These are phyloP conservation scores for Pelochelys cantorii DNA, from an alignment of 2,797 vertebrate species.

Conservation along the genomic window DNA sequence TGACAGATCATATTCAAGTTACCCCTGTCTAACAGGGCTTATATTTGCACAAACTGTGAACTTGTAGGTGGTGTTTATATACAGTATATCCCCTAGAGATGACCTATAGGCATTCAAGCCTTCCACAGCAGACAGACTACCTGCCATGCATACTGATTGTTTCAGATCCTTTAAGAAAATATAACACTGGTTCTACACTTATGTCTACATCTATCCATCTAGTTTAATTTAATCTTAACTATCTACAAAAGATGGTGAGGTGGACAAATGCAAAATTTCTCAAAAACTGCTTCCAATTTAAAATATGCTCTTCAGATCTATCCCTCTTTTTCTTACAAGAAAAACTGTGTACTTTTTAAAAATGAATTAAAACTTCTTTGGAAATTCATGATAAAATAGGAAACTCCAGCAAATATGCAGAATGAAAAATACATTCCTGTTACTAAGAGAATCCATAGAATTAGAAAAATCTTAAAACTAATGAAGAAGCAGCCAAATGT, in stretches of 20 bases:
- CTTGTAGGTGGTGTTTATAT: constrained; percentile 46
- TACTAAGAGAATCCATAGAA: constrained; percentile 35
- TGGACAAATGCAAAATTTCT: constrained; percentile 48
- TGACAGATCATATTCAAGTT: constrained; percentile 6
- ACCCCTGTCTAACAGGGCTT: constrained; percentile 43
- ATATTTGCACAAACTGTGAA: constrained; percentile 54
- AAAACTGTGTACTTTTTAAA: neutral
- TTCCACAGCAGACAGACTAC: neutral
- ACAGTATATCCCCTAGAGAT: constrained; percentile 39
- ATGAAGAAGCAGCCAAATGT: constrained; percentile 63
- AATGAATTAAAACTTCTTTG: constrained; percentile 12
- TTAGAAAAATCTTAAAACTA: constrained; percentile 53
- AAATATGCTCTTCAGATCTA: neutral
- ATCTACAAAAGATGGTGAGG: neutral
- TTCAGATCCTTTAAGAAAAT: constrained; percentile 55
- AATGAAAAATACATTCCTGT: constrained; percentile 38
- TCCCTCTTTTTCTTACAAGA: neutral
- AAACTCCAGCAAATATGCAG: constrained; percentile 34
- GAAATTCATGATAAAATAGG: constrained; percentile 39
- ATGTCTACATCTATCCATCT: constrained; percentile 11
- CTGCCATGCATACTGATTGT: constrained; percentile 33
- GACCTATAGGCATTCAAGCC: constrained; percentile 28
- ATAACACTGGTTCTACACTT: constrained; percentile 45
- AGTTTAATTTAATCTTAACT: constrained; percentile 35
- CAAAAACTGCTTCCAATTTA: constrained; percentile 52